phyloP scores from a whole-genome alignment of 64 coral and sea anemone genomes.

The Pocillopora verrucosa region DNA sequence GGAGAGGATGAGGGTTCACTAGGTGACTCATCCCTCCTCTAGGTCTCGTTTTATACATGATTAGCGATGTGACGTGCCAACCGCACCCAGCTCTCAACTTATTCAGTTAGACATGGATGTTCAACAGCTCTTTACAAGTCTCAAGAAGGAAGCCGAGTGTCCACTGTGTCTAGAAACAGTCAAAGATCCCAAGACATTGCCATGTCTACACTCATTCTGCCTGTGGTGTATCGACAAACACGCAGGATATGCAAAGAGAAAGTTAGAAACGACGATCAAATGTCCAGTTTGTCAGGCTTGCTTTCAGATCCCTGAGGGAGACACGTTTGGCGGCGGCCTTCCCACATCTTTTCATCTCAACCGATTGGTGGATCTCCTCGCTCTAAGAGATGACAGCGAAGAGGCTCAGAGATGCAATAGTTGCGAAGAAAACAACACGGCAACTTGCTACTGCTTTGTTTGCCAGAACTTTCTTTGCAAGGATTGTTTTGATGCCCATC shows the following conservation, averaged over 20 bases:
- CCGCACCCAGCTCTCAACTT: too few relatives aligned
- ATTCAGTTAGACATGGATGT: neutral
- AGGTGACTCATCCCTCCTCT: too few relatives aligned
- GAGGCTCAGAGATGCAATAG: neutral
- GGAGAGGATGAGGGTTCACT: too few relatives aligned
- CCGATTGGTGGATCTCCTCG: neutral
- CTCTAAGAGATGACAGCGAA: neutral
- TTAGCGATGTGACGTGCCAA: too few relatives aligned
- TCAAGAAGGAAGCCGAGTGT: slow-evolving; percentile 5
- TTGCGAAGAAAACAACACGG: neutral
- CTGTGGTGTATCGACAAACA: neutral
- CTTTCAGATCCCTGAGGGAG: neutral
- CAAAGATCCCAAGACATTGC: neutral
- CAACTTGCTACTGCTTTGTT: neutral
- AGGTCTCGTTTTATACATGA: too few relatives aligned
- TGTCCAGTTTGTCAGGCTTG: neutral
- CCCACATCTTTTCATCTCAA: neutral
- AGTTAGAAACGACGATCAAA: neutral
- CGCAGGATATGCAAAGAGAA: neutral
- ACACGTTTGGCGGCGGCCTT: neutral
- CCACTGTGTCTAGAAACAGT: neutral
- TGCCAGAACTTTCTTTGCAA: neutral
- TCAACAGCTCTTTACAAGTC: neutral
- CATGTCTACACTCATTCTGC: slow-evolving; percentile 5
- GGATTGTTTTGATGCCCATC: neutral